These are phyloP conservation scores for Drosophila siamana DNA, from an alignment of 2,888 invertebrate genomes.

Conservation along the genomic window DNA sequence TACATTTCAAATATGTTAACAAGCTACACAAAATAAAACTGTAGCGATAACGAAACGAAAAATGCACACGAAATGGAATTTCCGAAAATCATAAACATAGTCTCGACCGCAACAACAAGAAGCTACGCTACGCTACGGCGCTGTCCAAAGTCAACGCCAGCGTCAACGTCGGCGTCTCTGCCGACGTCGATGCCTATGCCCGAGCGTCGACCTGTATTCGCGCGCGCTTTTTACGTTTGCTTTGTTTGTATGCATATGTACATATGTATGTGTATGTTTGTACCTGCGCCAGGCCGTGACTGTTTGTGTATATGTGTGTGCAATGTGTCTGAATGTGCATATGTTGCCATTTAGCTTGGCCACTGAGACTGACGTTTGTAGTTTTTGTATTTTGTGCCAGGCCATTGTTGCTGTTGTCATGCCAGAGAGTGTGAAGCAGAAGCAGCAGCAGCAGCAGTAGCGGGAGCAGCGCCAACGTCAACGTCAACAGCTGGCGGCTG, in stretches of 20 bases:
- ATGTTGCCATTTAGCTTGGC: slow-evolving; percentile 69
- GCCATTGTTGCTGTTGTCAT: slow-evolving; percentile 39
- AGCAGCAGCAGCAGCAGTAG: slow-evolving; percentile 22
- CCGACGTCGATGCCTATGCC: slow-evolving; percentile 54
- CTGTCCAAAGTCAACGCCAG: slow-evolving; percentile 10
- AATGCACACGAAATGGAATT: slow-evolving; percentile 71
- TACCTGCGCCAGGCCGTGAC: slow-evolving; percentile 1
- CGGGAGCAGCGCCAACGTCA: slow-evolving; percentile 26
- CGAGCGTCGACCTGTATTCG: slow-evolving; percentile 81
- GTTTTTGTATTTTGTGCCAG: slow-evolving; percentile 29
- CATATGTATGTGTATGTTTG: background rate
- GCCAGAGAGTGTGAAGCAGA: slow-evolving; percentile 68
- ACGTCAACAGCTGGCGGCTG: slow-evolving; percentile 73
- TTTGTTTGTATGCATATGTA: slow-evolving; percentile 47
- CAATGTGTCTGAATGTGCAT: slow-evolving; percentile 51
- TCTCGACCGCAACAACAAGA: slow-evolving; percentile 49
- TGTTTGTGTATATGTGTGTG: slow-evolving; percentile 11
- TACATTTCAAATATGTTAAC: slow-evolving; percentile 62
- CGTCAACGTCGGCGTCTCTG: slow-evolving; percentile 1
- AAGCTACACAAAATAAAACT: slow-evolving; percentile 43
- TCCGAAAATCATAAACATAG: slow-evolving; percentile 78
- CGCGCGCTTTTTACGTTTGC: slow-evolving; percentile 79
- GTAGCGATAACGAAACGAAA: slow-evolving; percentile 58
- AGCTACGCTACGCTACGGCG: slow-evolving; percentile 35
- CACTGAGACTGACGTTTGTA: slow-evolving; percentile 55